Conservation (phyloP, 2,888 invertebrate species). For the Epinotia demarniana region DNA sequence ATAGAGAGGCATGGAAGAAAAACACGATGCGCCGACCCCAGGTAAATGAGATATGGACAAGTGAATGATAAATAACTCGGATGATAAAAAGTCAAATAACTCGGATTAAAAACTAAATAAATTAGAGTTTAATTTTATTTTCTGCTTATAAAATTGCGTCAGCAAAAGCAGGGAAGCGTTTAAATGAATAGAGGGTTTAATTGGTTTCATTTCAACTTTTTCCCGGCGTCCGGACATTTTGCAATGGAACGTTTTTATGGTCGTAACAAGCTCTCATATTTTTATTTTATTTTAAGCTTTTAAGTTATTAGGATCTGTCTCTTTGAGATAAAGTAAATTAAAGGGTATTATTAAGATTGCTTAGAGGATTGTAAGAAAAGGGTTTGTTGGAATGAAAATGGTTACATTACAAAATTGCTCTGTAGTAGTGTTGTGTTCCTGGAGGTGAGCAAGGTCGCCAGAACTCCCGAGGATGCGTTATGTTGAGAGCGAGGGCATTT, state of each 20-base stretch:
- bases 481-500: too few species aligned
- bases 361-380: neutral
- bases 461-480: too few species aligned
- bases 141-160: conserved; percentile 7
- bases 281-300: conserved; percentile 1
- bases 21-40: too few species aligned
- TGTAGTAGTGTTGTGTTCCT: too few species aligned
- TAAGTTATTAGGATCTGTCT: conserved; percentile 9
- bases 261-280: conserved; percentile 11
- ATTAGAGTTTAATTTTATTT: neutral
- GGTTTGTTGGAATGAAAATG: neutral
- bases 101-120: neutral
- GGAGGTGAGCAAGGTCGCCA: too few species aligned
- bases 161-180: conserved; percentile 11
- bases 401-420: too few species aligned
- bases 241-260: conserved; percentile 6
- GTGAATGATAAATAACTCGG: too few species aligned
- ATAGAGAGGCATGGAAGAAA: too few species aligned
- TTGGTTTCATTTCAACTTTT: conserved; percentile 34
- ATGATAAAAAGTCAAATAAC: too few species aligned
- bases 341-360: neutral
- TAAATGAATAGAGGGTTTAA: conserved; percentile 36
- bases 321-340: conserved; percentile 3
- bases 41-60: too few species aligned
- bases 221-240: neutral